These are phyloP conservation scores for Pangasius macronema DNA, from an alignment of 2,797 vertebrate genomes.

Conservation along the genomic window DNA sequence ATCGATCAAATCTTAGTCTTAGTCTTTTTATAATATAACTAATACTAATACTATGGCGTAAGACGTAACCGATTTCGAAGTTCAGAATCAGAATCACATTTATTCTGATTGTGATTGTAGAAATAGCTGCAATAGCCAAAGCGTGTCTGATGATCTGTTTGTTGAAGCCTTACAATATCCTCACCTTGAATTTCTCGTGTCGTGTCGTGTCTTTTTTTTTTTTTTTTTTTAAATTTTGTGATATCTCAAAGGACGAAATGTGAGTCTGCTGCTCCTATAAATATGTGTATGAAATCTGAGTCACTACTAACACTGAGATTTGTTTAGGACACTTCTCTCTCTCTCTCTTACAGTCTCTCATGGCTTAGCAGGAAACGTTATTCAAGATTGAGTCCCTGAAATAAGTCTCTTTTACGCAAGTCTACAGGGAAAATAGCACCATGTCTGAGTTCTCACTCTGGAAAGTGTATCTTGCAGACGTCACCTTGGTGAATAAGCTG, in stretches of 20 bases:
- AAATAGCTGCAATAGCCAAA: background rate
- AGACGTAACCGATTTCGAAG: too few relatives aligned
- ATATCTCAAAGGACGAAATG: background rate
- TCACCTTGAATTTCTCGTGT: background rate
- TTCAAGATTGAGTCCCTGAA: background rate
- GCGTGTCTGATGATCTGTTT: background rate
- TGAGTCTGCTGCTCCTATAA: background rate
- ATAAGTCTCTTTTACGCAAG: background rate
- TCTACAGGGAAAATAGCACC: background rate
- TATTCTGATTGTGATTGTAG: background rate
- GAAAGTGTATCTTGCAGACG: background rate
- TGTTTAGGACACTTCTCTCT: background rate
- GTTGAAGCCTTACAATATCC: background rate
- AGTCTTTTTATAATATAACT: too few relatives aligned
- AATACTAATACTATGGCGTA: too few relatives aligned
- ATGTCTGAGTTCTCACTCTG: background rate
- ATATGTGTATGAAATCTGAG: background rate
- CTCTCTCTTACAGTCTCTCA: background rate
- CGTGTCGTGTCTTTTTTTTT: background rate
- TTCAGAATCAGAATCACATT: background rate
- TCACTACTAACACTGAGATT: background rate
- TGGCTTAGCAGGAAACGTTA: background rate
- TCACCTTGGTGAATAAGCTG: constrained; percentile 98
- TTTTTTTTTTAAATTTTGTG: background rate
- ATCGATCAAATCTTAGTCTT: too few relatives aligned